Base-by-base conservation (phyloP, 2,888 invertebrate genomes). In the Chrysodeixis includens region DNA sequence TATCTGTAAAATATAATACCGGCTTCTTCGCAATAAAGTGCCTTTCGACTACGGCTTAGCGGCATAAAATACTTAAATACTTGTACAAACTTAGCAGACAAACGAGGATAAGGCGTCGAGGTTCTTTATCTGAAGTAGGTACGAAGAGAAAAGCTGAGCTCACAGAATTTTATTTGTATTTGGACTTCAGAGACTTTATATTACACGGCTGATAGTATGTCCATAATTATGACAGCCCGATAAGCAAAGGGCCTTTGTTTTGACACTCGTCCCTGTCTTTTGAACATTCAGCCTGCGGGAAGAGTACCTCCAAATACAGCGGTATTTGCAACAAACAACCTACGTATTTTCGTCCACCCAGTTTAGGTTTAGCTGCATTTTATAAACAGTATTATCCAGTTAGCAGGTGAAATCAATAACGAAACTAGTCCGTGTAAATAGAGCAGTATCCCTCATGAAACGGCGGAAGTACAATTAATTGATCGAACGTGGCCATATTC, bases 381-480 rank as follows among this genome's bases (percentile, higher is more conserved):
- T 20, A 49, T 9, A 49, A 49, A 49, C 46, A 4, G 20, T 49
- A 20, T 16, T 46, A 9, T 49, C 20, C 46, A 49, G 9, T 20
- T 8, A 20, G 18, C 9, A 20, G 10, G 10, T 10, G 1, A 49
- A 49, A 60, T 72, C 54, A 18, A 63, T 73, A 51, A 7, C 44
- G 18, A 22, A 62, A 56, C 58, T 52, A 55, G 32, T 56, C 26
- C 40, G 52, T 56, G 40, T 53, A 40, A 57, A 52, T 57, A 26
- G 30, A 56, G 64, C 61, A 35, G 52, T 56, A 58, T 58, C 32
- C 46, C 30, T 61, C 46, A 49, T 64, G 44, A 35, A 20, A 46
- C 30, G n/a, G 35, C 46, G 55, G 49, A 44, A 55, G 58, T 61
- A 51, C 52, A 40, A 32, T 49, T 74, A 74, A 73, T 69, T 69